A percentile compares a stretch with the other conserved stretches of the same genome.
phyloP scores from a whole-genome alignment of 2,888 invertebrate species.

The Pristionchus exspectatus region DNA sequence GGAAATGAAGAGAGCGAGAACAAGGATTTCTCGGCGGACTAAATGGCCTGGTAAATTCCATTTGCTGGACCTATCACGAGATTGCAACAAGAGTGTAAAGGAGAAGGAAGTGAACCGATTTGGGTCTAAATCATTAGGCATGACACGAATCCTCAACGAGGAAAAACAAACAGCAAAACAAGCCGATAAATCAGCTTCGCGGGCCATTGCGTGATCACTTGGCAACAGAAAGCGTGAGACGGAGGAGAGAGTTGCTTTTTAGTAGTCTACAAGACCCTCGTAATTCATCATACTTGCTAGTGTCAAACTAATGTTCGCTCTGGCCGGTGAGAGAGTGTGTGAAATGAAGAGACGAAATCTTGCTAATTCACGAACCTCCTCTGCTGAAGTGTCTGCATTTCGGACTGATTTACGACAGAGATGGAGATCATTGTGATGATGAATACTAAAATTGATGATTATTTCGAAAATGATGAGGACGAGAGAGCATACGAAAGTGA shows the following conservation, averaged over 20 bases:
- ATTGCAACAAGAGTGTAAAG: neutral
- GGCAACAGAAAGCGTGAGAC: neutral
- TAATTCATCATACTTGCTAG: no score
- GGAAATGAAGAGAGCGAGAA: neutral
- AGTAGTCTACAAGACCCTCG: no score
- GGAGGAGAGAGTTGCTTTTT: neutral
- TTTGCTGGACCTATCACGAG: neutral
- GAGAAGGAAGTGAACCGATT: neutral
- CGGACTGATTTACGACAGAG: conserved; percentile 14
- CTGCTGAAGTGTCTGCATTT: neutral
- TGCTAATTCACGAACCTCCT: neutral
- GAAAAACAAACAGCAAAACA: neutral
- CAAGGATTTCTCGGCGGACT: neutral
- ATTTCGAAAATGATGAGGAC: neutral
- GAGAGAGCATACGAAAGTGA: neutral
- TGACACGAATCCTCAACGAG: no score
- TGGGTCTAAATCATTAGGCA: neutral
- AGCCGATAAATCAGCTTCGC: neutral
- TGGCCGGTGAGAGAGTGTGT: neutral
- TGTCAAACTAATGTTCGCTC: neutral
- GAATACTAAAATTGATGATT: neutral
- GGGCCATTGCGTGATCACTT: neutral
- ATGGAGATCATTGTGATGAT: conserved; percentile 44
- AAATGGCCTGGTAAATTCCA: neutral
- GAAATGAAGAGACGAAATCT: neutral